Percentiles rank a stretch among this genome's conserved stretches.
These are phyloP conservation scores for Picus viridis DNA, from an alignment of 2,797 vertebrate genomes.

Conservation along the genomic window DNA sequence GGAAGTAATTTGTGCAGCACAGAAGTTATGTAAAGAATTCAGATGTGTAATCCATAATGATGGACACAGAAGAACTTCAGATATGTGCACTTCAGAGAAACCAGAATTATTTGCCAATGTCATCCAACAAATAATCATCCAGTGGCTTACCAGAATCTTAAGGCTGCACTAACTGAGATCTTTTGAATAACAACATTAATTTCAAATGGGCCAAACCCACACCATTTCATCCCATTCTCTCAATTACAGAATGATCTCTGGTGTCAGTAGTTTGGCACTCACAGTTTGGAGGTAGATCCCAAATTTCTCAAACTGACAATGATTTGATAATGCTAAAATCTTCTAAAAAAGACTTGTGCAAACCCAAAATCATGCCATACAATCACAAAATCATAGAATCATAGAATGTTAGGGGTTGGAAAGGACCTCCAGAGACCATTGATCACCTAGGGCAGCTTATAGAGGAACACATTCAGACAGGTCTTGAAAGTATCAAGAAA, in stretches of 20 bases:
- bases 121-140: neutral
- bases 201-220: neutral
- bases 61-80: neutral
- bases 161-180: neutral
- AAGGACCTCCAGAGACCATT: too few species aligned
- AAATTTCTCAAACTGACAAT: neutral
- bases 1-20: neutral
- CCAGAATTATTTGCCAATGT: neutral
- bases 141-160: neutral
- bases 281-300: neutral
- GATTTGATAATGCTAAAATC: neutral
- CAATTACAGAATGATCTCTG: neutral
- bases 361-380: neutral
- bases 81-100: neutral
- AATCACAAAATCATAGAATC: too few species aligned
- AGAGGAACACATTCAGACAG: too few species aligned
- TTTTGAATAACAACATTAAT: neutral
- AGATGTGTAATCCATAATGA: neutral
- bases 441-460: too few species aligned
- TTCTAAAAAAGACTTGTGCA: neutral
- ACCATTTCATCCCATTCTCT: neutral
- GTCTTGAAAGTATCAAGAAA: too few species aligned
- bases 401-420: too few species aligned
- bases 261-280: neutral
- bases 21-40: neutral